Evolutionary conservation across 1,140 invertebrate species (phyloP), one percentile per base, ranked within the genome.

Genomic region (Galleria mellonella): DNA sequence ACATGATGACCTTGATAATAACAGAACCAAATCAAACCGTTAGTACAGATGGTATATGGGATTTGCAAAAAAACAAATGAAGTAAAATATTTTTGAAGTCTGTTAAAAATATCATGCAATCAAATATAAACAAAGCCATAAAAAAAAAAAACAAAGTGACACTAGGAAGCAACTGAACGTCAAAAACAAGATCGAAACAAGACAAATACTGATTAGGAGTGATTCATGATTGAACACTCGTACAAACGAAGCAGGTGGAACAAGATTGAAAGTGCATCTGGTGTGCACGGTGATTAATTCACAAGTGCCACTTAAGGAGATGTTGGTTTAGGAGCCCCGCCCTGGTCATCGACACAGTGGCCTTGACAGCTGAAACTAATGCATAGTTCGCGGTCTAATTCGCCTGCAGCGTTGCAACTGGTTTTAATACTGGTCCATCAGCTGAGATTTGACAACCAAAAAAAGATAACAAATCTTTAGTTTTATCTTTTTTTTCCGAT

Each of bases 221-320:
- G 37, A 48, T 45, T 56, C 60, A 74, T 75, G 71, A 74, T 76
- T 67, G 65, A 66, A 64, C 47, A 33, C 32, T 43, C 37, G 44
- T 32, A 55, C 31, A 68, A 74, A 70, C 62, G 66, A 62, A 43
- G 51, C 54, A 47, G 30, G 47, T 53, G 49, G 56, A 67, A 63
- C 50, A 68, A 83, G 68, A 83, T 69, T 58, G 78, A 83, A 76
- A 83, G 75, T 83, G 73, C 75, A 83, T 77, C 49, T 23, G 47
- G 50, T 52, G 41, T 75, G 69, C 71, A 72, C 54, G 64, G 47
- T 71, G 62, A 75, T 75, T 76, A 72, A 81, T 75, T 72, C 55
- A 57, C 64, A 69, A 64, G 59, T 63, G 59, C 72, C 77, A 75
- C 67, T 76, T 74, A 70, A 62, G 65, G 57, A 76, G 60, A 67